Conservation (phyloP, 2,888 invertebrate species). For the Cremastinae sp. region DNA sequence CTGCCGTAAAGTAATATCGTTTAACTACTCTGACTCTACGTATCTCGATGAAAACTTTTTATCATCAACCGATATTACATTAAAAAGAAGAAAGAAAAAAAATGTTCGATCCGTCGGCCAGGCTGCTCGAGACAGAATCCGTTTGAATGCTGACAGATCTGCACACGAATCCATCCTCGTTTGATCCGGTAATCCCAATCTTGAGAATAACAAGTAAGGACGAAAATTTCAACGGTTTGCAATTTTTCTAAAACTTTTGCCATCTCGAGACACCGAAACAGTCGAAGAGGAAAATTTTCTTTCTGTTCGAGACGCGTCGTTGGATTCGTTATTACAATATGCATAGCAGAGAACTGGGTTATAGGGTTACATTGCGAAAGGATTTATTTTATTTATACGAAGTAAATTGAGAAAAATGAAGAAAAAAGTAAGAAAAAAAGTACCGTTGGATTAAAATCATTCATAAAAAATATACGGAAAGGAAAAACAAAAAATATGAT, state of each 20-base stretch:
- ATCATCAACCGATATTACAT: conserved; percentile 61
- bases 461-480: conserved; percentile 70
- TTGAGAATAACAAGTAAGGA: no score
- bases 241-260: no score
- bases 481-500: conserved; percentile 62
- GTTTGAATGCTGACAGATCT: conserved; percentile 56
- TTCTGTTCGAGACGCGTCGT: conserved; percentile 66
- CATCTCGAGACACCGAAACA: not conserved
- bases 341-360: conserved; percentile 68
- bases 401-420: conserved; percentile 64
- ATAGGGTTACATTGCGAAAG: conserved; percentile 68
- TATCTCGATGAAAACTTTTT: conserved; percentile 67
- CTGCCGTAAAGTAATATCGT: conserved; percentile 66
- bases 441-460: conserved; percentile 67
- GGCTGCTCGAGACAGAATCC: conserved; percentile 69
- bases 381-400: conserved; percentile 76
- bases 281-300: not conserved
- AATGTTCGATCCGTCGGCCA: conserved; percentile 67
- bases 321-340: conserved; percentile 63
- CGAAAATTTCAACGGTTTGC: no score
- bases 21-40: conserved; percentile 54
- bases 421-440: conserved; percentile 65
- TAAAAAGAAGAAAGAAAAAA: conserved; percentile 59
- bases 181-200: not conserved
- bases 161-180: not conserved